Percentiles rank a stretch among this genome's conserved stretches.
Conservation (phyloP, 2,888 invertebrate genomes). For the Noctua pronuba region DNA sequence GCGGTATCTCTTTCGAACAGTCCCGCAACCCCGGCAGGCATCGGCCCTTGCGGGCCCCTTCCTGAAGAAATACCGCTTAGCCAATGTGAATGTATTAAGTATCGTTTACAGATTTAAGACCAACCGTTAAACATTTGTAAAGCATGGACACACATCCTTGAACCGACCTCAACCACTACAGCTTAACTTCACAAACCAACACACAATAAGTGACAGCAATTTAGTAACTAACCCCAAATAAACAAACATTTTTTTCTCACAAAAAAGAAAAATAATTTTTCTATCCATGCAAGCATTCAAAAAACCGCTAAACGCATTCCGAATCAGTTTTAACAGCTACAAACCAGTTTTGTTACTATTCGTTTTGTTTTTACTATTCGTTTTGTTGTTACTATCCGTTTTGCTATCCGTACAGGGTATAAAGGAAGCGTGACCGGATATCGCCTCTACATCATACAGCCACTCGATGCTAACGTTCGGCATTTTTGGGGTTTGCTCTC, state of each 20-base stretch:
- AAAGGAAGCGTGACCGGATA: conserved; percentile 52
- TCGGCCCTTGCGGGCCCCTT: too few relatives aligned
- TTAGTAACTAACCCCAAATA: not conserved
- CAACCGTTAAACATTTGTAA: too few relatives aligned
- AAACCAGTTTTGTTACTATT: conserved; percentile 25
- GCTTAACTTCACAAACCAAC: not conserved
- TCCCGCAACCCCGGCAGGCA: too few relatives aligned
- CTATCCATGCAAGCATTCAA: conserved; percentile 1
- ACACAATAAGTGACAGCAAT: not conserved
- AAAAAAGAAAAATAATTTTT: not conserved
- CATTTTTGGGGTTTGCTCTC: conserved; percentile 25
- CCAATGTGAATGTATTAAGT: not conserved
- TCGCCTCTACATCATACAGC: conserved; percentile 47
- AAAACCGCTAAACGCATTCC: conserved; percentile 22
- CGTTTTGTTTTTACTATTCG: conserved; percentile 26
- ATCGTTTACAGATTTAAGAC: not conserved
- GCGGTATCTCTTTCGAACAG: too few relatives aligned
- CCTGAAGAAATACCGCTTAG: not conserved
- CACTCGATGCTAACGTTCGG: conserved; percentile 38
- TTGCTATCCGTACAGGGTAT: conserved; percentile 33
- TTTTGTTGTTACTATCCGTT: conserved; percentile 31
- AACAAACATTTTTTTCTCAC: too few relatives aligned
- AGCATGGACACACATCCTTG: not conserved
- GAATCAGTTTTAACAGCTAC: conserved; percentile 37
- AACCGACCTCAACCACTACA: not conserved